Conservation (phyloP, 2,113 vertebrate species). For the Hoplias malabaricus region DNA sequence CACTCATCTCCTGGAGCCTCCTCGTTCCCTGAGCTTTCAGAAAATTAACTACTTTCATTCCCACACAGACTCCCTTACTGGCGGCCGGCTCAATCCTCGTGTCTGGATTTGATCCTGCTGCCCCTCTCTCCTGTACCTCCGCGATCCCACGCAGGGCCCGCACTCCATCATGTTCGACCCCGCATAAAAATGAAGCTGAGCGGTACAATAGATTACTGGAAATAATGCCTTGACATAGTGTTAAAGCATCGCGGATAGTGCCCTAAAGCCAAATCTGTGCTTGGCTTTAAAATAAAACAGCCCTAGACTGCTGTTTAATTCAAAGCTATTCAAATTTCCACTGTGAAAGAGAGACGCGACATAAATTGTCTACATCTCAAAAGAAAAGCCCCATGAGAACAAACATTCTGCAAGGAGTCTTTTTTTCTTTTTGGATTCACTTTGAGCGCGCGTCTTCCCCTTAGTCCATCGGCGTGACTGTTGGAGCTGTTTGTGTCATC, state of each 20-base stretch:
- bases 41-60: constrained; percentile 55
- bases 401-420: constrained; percentile 3
- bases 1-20: constrained; percentile 57
- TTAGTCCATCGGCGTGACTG: not conserved
- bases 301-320: not conserved
- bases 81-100: constrained; percentile 37
- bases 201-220: not conserved
- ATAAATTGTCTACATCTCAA: not conserved
- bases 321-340: not conserved
- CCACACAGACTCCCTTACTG: constrained; percentile 51
- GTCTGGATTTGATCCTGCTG: constrained; percentile 38
- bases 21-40: constrained; percentile 47
- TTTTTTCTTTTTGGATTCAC: constrained; percentile 7
- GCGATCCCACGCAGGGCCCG: not conserved
- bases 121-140: constrained; percentile 1
- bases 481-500: not conserved
- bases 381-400: not conserved
- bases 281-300: not conserved
- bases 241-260: not conserved
- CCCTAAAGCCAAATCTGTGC: not conserved
- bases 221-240: not conserved
- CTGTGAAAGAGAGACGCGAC: not conserved
- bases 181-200: not conserved
- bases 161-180: not conserved
- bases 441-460: not conserved